Evolutionary conservation across 1,140 invertebrate species (phyloP).

Genomic region (Panulirus ornatus): DNA sequence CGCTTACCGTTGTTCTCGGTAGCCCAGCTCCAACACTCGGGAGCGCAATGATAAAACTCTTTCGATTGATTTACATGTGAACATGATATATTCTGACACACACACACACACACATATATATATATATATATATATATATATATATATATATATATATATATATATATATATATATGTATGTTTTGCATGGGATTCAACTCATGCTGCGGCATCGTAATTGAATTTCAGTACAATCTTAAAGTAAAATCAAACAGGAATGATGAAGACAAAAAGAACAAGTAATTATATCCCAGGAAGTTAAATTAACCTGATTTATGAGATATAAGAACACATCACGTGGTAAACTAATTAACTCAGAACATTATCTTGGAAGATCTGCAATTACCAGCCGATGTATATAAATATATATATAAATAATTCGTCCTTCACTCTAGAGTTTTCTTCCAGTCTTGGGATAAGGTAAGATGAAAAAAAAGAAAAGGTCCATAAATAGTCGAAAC

Average conservation of each 20-base stretch:
- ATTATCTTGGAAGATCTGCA: constrained; percentile 23
- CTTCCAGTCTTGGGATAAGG: no score
- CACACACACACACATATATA: constrained; percentile 28
- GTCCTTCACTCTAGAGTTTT: constrained; percentile 32
- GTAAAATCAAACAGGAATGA: constrained; percentile 9
- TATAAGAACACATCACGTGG: background rate
- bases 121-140: constrained; percentile 2
- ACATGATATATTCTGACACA: constrained; percentile 17
- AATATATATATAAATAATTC: no score
- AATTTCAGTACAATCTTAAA: constrained; percentile 3
- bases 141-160: background rate
- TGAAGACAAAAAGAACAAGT: constrained; percentile 5
- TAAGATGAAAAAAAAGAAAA: no score
- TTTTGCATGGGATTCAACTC: no score
- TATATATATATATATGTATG: background rate
- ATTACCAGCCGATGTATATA: constrained; percentile 44
- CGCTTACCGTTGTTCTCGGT: no score
- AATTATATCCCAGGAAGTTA: constrained; percentile 5
- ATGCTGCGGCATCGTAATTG: background rate
- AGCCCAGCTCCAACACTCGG: no score
- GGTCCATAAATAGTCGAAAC: no score
- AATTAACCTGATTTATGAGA: constrained; percentile 34
- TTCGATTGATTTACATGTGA: no score
- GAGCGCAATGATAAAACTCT: background rate
- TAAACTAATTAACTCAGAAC: constrained; percentile 48